Conservation (phyloP, 2,797 vertebrate genomes). For the Staurois parvus region DNA sequence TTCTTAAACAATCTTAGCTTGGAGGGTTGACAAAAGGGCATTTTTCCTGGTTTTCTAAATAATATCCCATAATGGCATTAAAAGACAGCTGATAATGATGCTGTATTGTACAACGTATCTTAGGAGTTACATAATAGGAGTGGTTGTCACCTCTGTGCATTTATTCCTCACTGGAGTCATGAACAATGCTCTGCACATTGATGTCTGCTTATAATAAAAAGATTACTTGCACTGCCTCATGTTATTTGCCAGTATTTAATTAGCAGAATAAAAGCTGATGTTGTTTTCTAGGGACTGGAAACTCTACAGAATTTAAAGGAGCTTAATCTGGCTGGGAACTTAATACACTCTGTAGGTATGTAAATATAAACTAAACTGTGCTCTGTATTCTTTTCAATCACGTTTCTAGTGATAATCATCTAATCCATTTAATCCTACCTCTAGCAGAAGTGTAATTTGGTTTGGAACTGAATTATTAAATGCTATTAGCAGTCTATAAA, state of each 20-base stretch:
- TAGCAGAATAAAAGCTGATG: background rate
- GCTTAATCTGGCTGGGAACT: conserved; percentile 86
- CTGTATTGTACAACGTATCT: background rate
- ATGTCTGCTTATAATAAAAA: background rate
- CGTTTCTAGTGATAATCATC: conserved; percentile 46
- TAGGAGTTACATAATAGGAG: background rate
- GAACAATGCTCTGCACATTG: background rate
- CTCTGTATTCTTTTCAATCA: conserved; percentile 43
- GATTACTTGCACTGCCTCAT: background rate
- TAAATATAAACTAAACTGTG: conserved; percentile 47
- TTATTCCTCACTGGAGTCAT: background rate
- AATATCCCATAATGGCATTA: background rate
- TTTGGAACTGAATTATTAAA: conserved; percentile 29
- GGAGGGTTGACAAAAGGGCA: background rate
- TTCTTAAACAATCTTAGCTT: background rate
- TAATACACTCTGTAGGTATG: conserved; percentile 82
- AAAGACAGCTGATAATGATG: background rate
- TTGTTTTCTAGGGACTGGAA: conserved; percentile 76
- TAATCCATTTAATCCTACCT: conserved; percentile 56
- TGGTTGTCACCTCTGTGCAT: background rate
- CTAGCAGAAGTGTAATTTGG: conserved; percentile 36
- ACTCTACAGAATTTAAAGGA: conserved; percentile 82
- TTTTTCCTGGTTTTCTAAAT: background rate
- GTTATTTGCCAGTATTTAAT: background rate
- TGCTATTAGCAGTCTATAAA: conserved; percentile 1